Conservation (phyloP, 2,797 vertebrate genomes). For the Rachycentron canadum region DNA sequence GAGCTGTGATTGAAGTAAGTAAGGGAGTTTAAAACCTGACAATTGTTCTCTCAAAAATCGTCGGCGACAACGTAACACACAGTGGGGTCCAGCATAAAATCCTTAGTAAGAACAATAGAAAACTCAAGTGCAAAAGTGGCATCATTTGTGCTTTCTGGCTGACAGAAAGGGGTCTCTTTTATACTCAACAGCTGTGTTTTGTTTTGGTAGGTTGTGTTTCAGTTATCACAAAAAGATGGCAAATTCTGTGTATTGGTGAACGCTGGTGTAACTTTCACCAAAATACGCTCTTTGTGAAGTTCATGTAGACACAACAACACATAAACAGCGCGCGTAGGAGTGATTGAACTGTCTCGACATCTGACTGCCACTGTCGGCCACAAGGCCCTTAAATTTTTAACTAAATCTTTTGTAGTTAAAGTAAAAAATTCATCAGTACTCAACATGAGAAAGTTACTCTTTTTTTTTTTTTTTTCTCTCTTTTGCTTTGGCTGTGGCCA, state of each 20-base stretch:
- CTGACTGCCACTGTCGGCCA: constrained; percentile 84
- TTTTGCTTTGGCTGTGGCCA: constrained; percentile 57
- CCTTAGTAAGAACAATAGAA: background rate
- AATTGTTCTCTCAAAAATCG: background rate
- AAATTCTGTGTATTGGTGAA: background rate
- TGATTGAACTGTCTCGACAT: constrained; percentile 78
- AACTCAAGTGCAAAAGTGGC: background rate
- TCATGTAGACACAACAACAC: constrained; percentile 28
- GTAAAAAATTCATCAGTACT: constrained; percentile 91
- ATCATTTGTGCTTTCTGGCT: background rate
- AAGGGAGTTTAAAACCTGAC: background rate
- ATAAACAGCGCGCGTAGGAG: constrained; percentile 40
- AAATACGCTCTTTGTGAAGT: constrained; percentile 8
- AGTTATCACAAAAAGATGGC: background rate
- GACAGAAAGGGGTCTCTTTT: background rate
- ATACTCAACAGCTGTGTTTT: background rate
- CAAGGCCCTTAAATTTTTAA: constrained; percentile 88
- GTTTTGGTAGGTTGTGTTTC: constrained; percentile 4
- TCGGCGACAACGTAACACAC: background rate
- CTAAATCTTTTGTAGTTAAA: constrained; percentile 87
- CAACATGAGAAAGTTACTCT: constrained; percentile 80
- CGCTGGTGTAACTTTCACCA: background rate
- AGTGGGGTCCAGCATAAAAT: background rate
- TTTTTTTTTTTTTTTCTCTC: constrained; percentile 66
- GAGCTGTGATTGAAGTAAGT: background rate